These are phyloP conservation scores for Microdon myrmicae DNA, from an alignment of 2,888 invertebrate species.

Conservation along the genomic window DNA sequence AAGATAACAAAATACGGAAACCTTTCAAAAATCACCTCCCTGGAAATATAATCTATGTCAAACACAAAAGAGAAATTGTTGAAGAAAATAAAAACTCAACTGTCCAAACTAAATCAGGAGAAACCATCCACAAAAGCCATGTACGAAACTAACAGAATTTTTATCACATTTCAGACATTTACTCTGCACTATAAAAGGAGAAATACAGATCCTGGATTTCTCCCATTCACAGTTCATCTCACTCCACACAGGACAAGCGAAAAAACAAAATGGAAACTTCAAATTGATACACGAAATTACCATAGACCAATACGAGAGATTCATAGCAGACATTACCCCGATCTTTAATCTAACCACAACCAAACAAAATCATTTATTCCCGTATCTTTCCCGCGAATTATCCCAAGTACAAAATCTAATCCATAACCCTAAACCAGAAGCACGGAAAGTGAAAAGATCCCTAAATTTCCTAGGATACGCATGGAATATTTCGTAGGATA, in stretches of 20 bases:
- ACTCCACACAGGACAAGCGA: conserved; percentile 7
- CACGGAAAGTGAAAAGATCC: no score
- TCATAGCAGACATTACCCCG: not conserved
- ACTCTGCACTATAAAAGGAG: conserved; percentile 2
- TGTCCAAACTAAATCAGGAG: conserved; percentile 18
- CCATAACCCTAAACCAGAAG: no score
- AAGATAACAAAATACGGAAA: conserved; percentile 11
- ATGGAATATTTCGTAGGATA: conserved; percentile 20
- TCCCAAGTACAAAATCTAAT: no score
- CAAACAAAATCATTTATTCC: conserved; percentile 6
- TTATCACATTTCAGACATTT: conserved; percentile 6
- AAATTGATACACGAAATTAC: conserved; percentile 37
- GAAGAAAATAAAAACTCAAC: conserved; percentile 21
- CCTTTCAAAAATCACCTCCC: conserved; percentile 4
- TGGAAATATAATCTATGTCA: conserved; percentile 14
- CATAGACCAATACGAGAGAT: conserved; percentile 15
- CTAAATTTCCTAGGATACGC: conserved; percentile 12
- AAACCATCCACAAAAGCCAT: conserved; percentile 25
- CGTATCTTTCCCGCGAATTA: conserved; percentile 10
- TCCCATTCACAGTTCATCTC: conserved; percentile 9
- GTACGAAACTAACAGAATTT: conserved; percentile 23
- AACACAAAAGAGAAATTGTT: conserved; percentile 23
- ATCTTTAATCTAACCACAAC: conserved; percentile 4
- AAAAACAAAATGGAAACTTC: conserved; percentile 19
- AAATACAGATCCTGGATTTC: conserved; percentile 15